These are phyloP conservation scores for Bombyx mandarina DNA, from an alignment of 1,140 invertebrate genomes.

Conservation along the genomic window DNA sequence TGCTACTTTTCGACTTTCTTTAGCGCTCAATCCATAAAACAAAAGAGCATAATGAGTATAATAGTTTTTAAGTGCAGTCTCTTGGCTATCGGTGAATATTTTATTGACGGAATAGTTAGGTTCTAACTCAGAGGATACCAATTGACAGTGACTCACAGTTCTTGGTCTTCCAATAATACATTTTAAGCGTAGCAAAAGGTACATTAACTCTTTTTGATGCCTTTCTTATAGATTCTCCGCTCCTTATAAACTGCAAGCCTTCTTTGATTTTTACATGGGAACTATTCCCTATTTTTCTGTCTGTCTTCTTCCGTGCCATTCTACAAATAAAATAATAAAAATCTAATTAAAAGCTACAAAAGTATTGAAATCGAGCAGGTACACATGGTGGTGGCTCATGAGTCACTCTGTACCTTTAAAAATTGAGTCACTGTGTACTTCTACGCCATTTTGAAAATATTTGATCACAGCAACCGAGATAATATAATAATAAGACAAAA, in stretches of 20 bases:
- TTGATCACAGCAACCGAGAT: no score
- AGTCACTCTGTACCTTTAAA: no score
- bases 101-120: background rate
- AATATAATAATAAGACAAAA: no score
- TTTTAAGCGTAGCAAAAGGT: background rate
- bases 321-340: no score
- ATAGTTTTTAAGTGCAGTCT: conserved; percentile 11
- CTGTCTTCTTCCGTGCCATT: no score
- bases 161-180: background rate
- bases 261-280: no score
- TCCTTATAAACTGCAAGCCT: background rate
- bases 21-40: conserved; percentile 12
- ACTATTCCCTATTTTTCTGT: no score
- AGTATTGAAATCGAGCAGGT: no score
- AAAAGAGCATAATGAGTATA: conserved; percentile 8
- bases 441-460: no score
- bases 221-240: background rate
- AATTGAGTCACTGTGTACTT: no score
- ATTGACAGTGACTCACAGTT: background rate
- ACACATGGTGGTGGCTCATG: no score
- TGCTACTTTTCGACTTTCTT: conserved; percentile 10
- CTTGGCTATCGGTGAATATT: conserved; percentile 13
- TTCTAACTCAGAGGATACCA: background rate
- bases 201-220: background rate
- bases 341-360: no score